phyloP scores from a whole-genome alignment of 2,113 vertebrate species.

The Talpa occidentalis region DNA sequence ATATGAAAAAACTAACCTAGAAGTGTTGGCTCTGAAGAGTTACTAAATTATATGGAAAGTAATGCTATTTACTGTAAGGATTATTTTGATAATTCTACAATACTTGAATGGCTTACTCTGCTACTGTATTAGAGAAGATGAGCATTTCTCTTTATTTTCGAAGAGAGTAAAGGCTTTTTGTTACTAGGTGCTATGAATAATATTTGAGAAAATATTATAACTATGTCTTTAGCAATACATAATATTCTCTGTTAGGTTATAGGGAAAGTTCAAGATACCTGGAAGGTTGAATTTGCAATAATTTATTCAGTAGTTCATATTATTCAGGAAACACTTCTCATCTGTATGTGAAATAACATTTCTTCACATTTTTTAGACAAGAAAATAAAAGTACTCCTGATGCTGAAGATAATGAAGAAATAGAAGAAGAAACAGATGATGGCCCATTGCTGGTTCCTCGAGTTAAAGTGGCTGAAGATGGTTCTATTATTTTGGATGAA shows the following conservation, averaged over 20 bases:
- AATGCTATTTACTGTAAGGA: not conserved
- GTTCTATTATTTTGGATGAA: conserved; percentile 97
- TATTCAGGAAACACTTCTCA: not conserved
- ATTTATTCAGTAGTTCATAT: conserved; percentile 41
- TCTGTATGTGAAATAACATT: not conserved
- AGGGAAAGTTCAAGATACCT: not conserved
- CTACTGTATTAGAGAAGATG: not conserved
- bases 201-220: not conserved
- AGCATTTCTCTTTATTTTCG: conserved; percentile 22
- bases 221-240: not conserved
- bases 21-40: not conserved
- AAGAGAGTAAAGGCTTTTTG: not conserved
- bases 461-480: conserved; percentile 98
- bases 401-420: conserved; percentile 81
- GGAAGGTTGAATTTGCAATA: not conserved
- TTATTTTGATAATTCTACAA: conserved; percentile 24
- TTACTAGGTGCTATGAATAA: conserved; percentile 1
- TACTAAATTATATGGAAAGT: conserved; percentile 33
- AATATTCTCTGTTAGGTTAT: conserved; percentile 29
- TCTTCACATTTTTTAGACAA: conserved; percentile 75
- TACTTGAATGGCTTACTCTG: not conserved
- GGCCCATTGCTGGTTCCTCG: conserved; percentile 92
- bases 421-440: conserved; percentile 85
- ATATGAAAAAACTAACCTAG: not conserved
- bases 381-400: conserved; percentile 80